Evolutionary conservation across 1,140 invertebrate genomes (phyloP).

Genomic region (Drosophila sulfurigaster): DNA sequence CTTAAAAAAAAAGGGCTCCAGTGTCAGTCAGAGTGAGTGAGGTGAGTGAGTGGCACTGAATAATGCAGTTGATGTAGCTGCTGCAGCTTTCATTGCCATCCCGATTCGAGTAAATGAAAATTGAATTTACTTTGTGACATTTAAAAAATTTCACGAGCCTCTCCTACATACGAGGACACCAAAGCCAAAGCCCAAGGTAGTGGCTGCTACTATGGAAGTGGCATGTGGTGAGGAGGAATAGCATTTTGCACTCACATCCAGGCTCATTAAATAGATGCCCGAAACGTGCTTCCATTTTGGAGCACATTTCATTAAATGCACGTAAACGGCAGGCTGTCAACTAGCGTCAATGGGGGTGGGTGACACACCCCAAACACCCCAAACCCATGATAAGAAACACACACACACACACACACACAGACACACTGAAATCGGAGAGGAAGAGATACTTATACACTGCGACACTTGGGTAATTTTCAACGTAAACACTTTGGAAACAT

Average conservation of each 20-base stretch:
- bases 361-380: constrained; percentile 3
- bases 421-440: background rate
- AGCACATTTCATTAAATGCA: constrained; percentile 82
- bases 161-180: background rate
- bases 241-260: constrained; percentile 38
- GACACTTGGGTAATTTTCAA: constrained; percentile 76
- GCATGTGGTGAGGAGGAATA: constrained; percentile 15
- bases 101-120: constrained; percentile 47
- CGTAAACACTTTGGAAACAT: constrained; percentile 81
- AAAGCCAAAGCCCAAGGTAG: background rate
- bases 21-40: constrained; percentile 42
- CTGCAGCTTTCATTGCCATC: constrained; percentile 12
- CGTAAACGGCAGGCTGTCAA: constrained; percentile 77
- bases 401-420: constrained; percentile 9
- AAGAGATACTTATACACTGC: constrained; percentile 35
- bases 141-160: constrained; percentile 67
- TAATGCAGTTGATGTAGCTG: constrained; percentile 59
- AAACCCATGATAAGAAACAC: background rate
- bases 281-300: constrained; percentile 79
- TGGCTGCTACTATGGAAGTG: no score
- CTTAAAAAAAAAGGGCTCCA: constrained; percentile 18
- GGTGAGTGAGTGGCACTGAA: constrained; percentile 66
- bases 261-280: constrained; percentile 80
- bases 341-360: constrained; percentile 59
- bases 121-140: constrained; percentile 78